Evolutionary conservation across 1,140 invertebrate species (phyloP), one percentile per base, ranked within the genome.

Genomic region (Marisa cornuarietis): DNA sequence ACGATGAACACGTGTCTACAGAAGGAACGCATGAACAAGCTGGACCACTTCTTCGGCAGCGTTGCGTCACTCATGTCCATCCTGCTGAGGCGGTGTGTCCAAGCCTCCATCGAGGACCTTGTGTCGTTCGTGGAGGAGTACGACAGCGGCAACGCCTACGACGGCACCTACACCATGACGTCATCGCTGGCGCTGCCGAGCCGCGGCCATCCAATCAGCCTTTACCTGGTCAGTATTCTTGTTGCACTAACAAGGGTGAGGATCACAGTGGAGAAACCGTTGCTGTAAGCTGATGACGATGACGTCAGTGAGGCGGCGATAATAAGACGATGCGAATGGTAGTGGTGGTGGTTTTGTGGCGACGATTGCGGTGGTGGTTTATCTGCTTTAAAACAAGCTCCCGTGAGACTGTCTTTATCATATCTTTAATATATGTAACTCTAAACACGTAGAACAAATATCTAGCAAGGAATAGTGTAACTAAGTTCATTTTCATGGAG

Each of bases 21-120:
- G 90, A 84, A 68, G 7, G 71, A 83, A 49, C 81, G 90, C 63
- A 81, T 86, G 61, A 81, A 84, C 54, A 88, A 88, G 78, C 90
- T 91, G 90, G 91, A 93, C 73, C 92, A 92, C 66, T 94, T 95
- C 79, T 96, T 96, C 85, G 91, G 92, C 22, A 93, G 93, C 84
- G 93, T 95, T 8, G 94, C 95, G 82, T 92, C 93, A 1, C 86
- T 97, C 22, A 94, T 97, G 92, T 96, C 95, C 0, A 92, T 92
- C 51, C 94, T 97, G 86, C 87, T 98, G 63, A 91, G 96, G 65
- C 91, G 93, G 42, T 92, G 96, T 63, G 93, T 97, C 4, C 93
- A 94, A 68, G 93, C 94, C 78, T 97, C 96, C 76, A 90, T 98
- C 52, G 85, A 91, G 49, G 94, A 97, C 88, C 93, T 97, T 71